Evolutionary conservation across 2,797 vertebrate genomes (phyloP).

Genomic region (Tragopan temminckii): DNA sequence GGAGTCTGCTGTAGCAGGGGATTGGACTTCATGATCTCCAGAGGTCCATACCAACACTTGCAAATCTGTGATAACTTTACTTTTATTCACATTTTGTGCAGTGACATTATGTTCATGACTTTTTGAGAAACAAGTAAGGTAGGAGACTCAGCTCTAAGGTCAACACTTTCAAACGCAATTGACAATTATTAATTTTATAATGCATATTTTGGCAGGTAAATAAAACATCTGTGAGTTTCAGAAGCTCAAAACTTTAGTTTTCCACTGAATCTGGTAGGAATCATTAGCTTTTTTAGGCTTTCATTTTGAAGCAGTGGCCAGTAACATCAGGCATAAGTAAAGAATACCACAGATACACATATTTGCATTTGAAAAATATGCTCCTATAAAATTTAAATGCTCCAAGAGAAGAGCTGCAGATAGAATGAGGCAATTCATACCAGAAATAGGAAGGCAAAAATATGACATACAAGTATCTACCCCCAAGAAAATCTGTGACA

Average conservation of each 20-base stretch:
- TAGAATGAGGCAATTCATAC: not conserved
- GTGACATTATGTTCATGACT: not conserved
- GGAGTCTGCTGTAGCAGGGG: too few species aligned
- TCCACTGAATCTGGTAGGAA: fast-evolving
- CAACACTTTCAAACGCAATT: not conserved
- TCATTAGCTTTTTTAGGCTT: not conserved
- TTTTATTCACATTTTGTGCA: not conserved
- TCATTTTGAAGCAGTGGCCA: not conserved
- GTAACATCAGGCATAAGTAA: not conserved
- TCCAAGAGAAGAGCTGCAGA: not conserved
- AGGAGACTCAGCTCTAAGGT: not conserved
- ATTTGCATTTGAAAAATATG: not conserved
- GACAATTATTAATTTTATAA: not conserved
- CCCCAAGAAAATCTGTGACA: not conserved
- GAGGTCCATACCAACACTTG: too few species aligned
- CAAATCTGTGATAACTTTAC: not conserved
- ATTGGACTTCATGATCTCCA: too few species aligned
- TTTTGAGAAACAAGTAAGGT: not conserved
- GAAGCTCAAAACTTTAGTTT: not conserved
- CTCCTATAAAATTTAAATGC: not conserved
- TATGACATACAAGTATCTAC: not conserved
- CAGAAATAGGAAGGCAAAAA: not conserved
- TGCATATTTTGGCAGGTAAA: not conserved
- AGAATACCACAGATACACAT: not conserved
- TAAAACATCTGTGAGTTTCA: not conserved